Evolutionary conservation across 1,140 invertebrate species (phyloP).

Genomic region (Calliphora vicina): DNA sequence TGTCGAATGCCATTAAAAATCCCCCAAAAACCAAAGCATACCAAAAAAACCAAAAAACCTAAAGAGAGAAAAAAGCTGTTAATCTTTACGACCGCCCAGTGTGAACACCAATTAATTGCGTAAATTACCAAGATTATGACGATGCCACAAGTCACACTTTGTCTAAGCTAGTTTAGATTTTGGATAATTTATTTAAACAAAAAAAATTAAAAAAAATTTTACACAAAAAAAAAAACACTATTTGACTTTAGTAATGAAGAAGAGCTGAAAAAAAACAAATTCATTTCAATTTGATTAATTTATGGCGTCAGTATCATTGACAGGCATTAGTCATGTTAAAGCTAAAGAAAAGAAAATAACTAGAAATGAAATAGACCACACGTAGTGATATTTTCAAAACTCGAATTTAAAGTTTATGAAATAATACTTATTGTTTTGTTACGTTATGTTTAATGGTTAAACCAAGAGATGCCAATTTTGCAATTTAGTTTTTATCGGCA

Average conservation of each 20-base stretch:
- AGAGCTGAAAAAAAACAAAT: background rate
- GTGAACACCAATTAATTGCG: conserved; percentile 35
- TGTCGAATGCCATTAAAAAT: background rate
- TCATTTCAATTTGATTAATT: conserved; percentile 17
- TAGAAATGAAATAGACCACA: background rate
- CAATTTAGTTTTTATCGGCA: background rate
- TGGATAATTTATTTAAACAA: conserved; percentile 30
- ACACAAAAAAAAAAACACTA: background rate
- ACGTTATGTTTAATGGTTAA: background rate
- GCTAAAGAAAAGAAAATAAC: background rate
- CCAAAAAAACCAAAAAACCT: background rate
- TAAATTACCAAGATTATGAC: conserved; percentile 16
- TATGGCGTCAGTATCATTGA: conserved; percentile 30
- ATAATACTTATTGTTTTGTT: background rate
- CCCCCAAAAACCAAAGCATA: background rate
- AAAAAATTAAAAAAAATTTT: background rate
- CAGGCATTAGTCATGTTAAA: conserved; percentile 21
- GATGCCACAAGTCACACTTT: conserved; percentile 30
- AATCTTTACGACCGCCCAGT: conserved; percentile 34
- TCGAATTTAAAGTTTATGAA: background rate
- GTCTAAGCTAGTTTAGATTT: conserved; percentile 25
- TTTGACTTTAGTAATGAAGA: background rate
- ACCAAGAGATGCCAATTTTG: background rate
- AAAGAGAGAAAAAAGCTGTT: conserved; percentile 28
- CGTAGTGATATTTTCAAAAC: background rate